Evolutionary conservation across 1,140 invertebrate species (phyloP).

Genomic region (Sitophilus oryzae): DNA sequence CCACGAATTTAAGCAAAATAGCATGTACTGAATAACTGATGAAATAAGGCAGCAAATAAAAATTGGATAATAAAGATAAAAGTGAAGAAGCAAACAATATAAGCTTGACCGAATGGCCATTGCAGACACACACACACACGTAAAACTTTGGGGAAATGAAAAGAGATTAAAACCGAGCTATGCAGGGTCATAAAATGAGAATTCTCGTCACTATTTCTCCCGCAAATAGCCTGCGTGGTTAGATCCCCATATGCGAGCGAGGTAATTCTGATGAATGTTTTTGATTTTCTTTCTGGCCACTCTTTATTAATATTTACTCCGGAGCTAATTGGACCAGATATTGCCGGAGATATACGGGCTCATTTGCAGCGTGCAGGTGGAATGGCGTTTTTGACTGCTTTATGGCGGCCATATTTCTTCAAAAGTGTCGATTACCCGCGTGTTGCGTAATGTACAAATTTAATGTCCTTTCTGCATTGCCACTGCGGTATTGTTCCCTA

Average conservation of each 20-base stretch:
- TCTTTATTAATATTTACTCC: constrained; percentile 32
- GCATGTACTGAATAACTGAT: too few species aligned
- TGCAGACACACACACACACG: constrained; percentile 1
- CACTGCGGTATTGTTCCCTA: neutral
- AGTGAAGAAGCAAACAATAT: too few species aligned
- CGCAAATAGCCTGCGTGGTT: constrained; percentile 35
- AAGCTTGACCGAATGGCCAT: neutral
- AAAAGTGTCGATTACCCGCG: constrained; percentile 10
- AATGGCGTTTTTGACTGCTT: constrained; percentile 26
- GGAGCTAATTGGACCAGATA: constrained; percentile 27
- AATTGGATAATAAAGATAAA: too few species aligned
- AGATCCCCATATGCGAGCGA: constrained; percentile 32
- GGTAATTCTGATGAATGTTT: constrained; percentile 39
- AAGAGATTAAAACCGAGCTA: constrained; percentile 24
- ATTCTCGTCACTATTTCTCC: constrained; percentile 39
- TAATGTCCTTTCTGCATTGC: neutral
- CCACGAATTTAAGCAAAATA: too few species aligned
- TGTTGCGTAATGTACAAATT: neutral
- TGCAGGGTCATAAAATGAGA: constrained; percentile 28
- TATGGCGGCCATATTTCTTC: constrained; percentile 17
- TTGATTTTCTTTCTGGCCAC: constrained; percentile 36
- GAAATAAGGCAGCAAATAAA: too few species aligned
- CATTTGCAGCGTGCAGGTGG: constrained; percentile 19
- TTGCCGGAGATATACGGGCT: constrained; percentile 22
- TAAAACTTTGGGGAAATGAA: constrained; percentile 20